Evolutionary conservation across 2,113 vertebrate genomes (phyloP).

Genomic region (Malurus alboscapulatus): DNA sequence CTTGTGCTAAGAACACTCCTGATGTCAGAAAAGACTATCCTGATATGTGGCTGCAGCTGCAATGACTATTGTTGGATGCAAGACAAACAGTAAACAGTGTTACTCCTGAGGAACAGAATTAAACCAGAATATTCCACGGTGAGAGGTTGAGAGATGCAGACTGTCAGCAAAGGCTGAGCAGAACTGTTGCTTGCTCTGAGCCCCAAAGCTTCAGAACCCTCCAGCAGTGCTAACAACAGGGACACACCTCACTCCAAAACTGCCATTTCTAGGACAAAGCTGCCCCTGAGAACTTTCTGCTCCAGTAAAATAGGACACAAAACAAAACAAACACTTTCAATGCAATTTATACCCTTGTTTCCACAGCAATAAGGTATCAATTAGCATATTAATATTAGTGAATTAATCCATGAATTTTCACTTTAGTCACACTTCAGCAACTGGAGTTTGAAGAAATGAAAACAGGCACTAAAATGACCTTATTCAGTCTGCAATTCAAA

Average conservation of each 20-base stretch:
- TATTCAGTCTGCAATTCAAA: neutral
- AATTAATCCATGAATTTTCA: neutral
- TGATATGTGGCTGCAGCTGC: neutral
- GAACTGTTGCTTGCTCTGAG: neutral
- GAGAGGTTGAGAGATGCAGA: neutral
- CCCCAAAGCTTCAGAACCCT: neutral
- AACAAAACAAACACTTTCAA: neutral
- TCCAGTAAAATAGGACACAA: neutral
- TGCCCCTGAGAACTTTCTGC: neutral
- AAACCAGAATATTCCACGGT: neutral
- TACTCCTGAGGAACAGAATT: neutral
- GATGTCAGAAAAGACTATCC: neutral
- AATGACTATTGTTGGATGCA: neutral
- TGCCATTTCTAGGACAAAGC: neutral
- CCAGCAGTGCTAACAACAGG: neutral
- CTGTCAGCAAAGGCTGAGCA: neutral
- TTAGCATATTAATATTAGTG: neutral
- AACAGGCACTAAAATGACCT: neutral
- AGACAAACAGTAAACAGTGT: neutral
- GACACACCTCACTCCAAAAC: neutral
- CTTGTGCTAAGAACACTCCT: neutral
- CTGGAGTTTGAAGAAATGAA: neutral
- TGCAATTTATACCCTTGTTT: neutral
- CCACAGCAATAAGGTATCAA: neutral
- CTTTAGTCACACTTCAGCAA: neutral